phyloP scores from a whole-genome alignment of 1,140 invertebrate species.

The Drosophila chauvacae region DNA sequence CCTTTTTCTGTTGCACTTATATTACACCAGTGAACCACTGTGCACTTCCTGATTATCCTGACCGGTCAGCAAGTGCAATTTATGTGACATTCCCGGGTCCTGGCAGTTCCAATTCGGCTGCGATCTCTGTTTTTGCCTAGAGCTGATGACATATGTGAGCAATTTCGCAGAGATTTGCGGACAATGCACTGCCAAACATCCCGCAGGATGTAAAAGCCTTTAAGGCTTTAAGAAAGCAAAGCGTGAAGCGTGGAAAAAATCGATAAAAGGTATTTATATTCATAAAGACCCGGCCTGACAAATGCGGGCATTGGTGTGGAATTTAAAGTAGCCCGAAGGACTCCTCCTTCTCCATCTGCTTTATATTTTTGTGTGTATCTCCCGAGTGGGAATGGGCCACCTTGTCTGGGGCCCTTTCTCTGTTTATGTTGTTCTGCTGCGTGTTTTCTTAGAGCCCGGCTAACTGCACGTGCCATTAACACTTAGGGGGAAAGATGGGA shows the following conservation, averaged over 20 bases:
- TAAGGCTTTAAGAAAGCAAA: constrained; percentile 47
- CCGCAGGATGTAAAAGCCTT: constrained; percentile 17
- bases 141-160: constrained; percentile 71
- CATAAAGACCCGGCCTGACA: constrained; percentile 74
- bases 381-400: background rate
- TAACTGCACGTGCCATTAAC: constrained; percentile 82
- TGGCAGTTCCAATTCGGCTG: constrained; percentile 57
- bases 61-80: constrained; percentile 54
- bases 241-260: constrained; percentile 50
- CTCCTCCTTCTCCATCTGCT: constrained; percentile 18
- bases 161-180: constrained; percentile 77
- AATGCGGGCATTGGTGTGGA: constrained; percentile 62
- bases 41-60: constrained; percentile 55
- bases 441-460: constrained; percentile 30
- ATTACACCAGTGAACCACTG: constrained; percentile 7
- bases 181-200: constrained; percentile 57
- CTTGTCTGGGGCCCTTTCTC: constrained; percentile 29
- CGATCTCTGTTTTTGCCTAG: constrained; percentile 58
- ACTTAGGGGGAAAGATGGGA: constrained; percentile 62
- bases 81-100: constrained; percentile 53
- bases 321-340: constrained; percentile 73
- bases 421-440: constrained; percentile 46
- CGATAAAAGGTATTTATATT: constrained; percentile 81
- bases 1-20: background rate
- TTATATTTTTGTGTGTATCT: constrained; percentile 21